Conservation (phyloP, 2,113 vertebrate species). For the Antechinus stuartii region DNA sequence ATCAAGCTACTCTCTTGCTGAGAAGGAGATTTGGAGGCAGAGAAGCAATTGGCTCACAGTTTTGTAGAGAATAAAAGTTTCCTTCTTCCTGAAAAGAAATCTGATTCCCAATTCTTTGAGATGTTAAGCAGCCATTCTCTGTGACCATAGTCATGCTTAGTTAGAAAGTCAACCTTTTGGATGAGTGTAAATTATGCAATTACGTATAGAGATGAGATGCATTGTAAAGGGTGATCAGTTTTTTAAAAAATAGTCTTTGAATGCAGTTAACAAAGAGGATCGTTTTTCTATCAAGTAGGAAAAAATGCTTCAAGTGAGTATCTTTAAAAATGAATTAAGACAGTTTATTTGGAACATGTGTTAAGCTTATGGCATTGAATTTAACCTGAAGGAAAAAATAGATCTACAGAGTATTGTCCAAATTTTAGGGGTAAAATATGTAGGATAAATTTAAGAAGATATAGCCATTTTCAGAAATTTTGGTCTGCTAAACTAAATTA, state of each 20-base stretch:
- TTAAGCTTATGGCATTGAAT: not conserved
- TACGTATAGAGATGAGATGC: not conserved
- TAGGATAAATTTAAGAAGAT: not conserved
- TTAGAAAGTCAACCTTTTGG: not conserved
- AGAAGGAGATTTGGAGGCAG: slow-evolving; percentile 34
- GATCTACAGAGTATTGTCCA: not conserved
- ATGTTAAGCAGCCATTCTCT: not conserved
- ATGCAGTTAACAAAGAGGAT: not conserved
- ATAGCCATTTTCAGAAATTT: not conserved
- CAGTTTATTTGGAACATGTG: not conserved
- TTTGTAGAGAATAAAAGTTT: not conserved
- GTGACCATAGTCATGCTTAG: not conserved
- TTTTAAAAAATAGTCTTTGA: not conserved
- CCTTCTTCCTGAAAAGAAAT: slow-evolving; percentile 25
- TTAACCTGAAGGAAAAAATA: not conserved
- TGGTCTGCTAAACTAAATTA: not conserved
- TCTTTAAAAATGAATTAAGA: not conserved
- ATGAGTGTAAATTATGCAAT: not conserved
- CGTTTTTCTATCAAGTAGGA: not conserved
- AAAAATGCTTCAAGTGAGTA: not conserved
- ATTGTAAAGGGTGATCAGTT: not conserved
- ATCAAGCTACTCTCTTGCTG: slow-evolving; percentile 10
- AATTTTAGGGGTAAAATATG: not conserved
- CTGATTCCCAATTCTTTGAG: slow-evolving; percentile 17
- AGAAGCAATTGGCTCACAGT: not conserved